phyloP scores from a whole-genome alignment of 2,797 vertebrate genomes.

The Acrossocheilus fasciatus region DNA sequence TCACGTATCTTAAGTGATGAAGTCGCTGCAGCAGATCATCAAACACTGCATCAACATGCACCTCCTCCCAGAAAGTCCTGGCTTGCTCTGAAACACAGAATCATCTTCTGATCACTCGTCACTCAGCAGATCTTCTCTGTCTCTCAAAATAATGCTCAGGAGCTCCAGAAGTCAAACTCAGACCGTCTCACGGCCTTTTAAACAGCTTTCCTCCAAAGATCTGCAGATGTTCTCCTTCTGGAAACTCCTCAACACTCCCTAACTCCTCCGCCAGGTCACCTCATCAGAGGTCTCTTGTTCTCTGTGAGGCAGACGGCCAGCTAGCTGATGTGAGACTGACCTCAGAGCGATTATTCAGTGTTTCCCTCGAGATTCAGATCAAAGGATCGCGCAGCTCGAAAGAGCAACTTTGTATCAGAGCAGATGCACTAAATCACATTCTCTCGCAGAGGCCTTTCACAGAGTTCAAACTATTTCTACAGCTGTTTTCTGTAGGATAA shows the following conservation, averaged over 20 bases:
- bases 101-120: background rate
- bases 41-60: constrained; percentile 85
- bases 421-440: background rate
- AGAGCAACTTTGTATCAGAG: background rate
- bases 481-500: background rate
- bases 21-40: constrained; percentile 75
- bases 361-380: background rate
- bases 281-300: background rate
- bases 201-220: no score
- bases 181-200: no score
- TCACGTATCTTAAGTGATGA: constrained; percentile 77
- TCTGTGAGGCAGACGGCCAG: background rate
- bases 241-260: background rate
- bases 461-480: background rate
- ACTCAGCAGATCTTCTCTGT: background rate
- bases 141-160: no score
- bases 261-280: background rate
- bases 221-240: background rate
- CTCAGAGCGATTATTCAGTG: background rate
- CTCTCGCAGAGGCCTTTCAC: background rate
- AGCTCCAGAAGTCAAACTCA: no score
- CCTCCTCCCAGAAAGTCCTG: constrained; percentile 81
- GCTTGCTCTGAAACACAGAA: constrained; percentile 79
- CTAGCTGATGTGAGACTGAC: background rate
- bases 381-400: background rate